phyloP scores from a whole-genome alignment of 2,888 invertebrate species.

The Oxyscelio sp. region DNA sequence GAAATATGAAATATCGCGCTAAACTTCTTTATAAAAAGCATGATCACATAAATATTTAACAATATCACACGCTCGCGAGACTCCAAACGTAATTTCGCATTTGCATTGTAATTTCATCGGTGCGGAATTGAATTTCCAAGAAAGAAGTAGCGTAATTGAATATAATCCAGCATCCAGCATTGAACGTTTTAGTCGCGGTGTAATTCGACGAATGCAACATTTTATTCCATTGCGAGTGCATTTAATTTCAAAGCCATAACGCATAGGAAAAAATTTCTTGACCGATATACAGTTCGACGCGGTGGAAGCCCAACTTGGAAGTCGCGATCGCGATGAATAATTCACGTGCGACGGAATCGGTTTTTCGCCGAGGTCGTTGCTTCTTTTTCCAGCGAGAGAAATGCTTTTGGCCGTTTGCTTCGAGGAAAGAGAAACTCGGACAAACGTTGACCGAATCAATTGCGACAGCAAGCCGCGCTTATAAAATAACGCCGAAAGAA shows the following conservation, averaged over 20 bases:
- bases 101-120: too few relatives aligned
- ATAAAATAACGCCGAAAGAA: constrained; percentile 48
- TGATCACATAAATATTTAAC: not conserved
- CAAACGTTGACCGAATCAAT: constrained; percentile 55
- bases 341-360: constrained; percentile 49
- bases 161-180: constrained; percentile 19
- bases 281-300: constrained; percentile 32
- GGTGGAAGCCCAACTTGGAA: constrained; percentile 47
- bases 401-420: constrained; percentile 57
- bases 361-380: constrained; percentile 58
- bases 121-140: too few relatives aligned
- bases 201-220: constrained; percentile 14
- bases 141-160: constrained; percentile 11
- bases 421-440: constrained; percentile 56
- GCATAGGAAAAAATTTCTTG: constrained; percentile 43
- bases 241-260: constrained; percentile 43
- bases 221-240: constrained; percentile 22
- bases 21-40: too few relatives aligned
- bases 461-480: constrained; percentile 40
- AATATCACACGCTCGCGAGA: too few relatives aligned
- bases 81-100: too few relatives aligned
- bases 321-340: constrained; percentile 53
- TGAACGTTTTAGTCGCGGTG: constrained; percentile 15
- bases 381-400: constrained; percentile 53
- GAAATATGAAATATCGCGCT: too few relatives aligned